Evolutionary conservation across 2,797 vertebrate genomes (phyloP).

Genomic region (Sebastes kiyomatsui): DNA sequence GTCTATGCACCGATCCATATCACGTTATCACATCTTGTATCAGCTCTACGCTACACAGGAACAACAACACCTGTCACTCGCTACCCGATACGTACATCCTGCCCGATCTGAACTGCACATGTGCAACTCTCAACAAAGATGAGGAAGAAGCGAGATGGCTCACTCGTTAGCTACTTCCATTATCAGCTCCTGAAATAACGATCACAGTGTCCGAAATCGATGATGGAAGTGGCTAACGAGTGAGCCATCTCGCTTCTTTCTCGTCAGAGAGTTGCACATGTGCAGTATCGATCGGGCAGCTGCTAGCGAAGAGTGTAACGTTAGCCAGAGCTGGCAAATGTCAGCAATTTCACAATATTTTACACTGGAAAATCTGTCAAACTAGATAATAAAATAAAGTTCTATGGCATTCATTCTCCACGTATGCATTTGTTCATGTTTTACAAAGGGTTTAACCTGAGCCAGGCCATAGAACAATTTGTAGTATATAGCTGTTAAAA

Average conservation of each 20-base stretch:
- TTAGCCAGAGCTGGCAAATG: background rate
- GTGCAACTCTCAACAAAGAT: too few relatives aligned
- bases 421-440: background rate
- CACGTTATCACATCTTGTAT: background rate
- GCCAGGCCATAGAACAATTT: too few relatives aligned
- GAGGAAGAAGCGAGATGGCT: fast-evolving
- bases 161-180: background rate
- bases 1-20: background rate
- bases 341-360: background rate
- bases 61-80: background rate
- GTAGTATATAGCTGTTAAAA: too few relatives aligned
- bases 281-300: fast-evolving
- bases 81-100: background rate
- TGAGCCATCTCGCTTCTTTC: background rate
- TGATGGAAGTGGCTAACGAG: background rate
- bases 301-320: background rate
- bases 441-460: too few relatives aligned
- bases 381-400: background rate
- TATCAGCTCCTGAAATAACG: background rate
- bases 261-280: background rate
- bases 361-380: background rate
- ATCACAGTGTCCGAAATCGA: background rate
- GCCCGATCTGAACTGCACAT: background rate
- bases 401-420: background rate
- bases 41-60: background rate